Conservation (phyloP, 1,140 invertebrate species). For the Calosoma granatense region DNA sequence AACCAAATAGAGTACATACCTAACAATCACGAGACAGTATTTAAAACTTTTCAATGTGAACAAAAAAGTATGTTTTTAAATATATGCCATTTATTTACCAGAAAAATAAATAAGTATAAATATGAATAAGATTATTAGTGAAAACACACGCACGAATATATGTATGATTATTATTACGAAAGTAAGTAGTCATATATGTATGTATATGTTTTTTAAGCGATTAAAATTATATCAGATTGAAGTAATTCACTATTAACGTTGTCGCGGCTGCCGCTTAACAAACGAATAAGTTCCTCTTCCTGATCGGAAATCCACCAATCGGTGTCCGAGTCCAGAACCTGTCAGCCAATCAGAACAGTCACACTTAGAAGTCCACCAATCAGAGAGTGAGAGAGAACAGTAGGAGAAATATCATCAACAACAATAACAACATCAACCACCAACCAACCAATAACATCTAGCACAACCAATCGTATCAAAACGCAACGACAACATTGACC, state of each 20-base stretch:
- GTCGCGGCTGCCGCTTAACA: constrained; percentile 39
- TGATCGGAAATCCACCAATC: constrained; percentile 71
- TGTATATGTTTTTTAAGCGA: constrained; percentile 5
- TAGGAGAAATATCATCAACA: constrained; percentile 13
- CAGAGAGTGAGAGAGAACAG: not conserved
- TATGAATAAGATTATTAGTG: not conserved
- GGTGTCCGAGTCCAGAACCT: constrained; percentile 51
- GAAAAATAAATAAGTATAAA: not conserved
- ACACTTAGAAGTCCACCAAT: constrained; percentile 24
- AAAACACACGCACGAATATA: not conserved
- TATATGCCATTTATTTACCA: not conserved
- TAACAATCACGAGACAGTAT: too few relatives aligned
- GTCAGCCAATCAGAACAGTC: constrained; percentile 32
- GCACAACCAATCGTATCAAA: not conserved
- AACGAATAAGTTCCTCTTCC: constrained; percentile 68
- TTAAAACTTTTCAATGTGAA: too few relatives aligned
- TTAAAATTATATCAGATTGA: constrained; percentile 35
- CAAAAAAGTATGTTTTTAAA: too few relatives aligned
- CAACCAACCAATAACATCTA: not conserved
- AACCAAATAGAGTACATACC: too few relatives aligned
- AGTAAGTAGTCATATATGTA: too few relatives aligned
- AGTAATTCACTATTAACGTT: constrained; percentile 29
- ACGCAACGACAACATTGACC: too few relatives aligned
- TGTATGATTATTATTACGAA: too few relatives aligned
- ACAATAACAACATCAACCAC: constrained; percentile 10